Evolutionary conservation across 2,888 invertebrate species (phyloP), one percentile per base, ranked within the genome.

Genomic region (Doris montereyensis): DNA sequence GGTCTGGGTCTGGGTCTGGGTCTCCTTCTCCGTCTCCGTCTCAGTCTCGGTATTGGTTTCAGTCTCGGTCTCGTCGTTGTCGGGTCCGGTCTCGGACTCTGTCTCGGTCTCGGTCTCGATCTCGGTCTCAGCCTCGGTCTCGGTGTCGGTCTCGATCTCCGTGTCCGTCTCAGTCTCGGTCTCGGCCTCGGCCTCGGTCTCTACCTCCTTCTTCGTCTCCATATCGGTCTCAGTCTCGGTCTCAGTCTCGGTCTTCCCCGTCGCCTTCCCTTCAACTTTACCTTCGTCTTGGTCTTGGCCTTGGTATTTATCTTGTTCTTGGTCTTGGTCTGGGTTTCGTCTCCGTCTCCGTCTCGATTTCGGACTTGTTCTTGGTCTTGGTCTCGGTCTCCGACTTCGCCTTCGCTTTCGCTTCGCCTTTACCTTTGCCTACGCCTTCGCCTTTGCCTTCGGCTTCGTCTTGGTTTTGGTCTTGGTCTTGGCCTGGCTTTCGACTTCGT

Each of bases 151-250:
- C 8, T 71, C 2, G n/a, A 10, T 70, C 34, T 70, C 13, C 21
- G 21, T 70, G 34, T 70, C 13, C 21, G 8, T 71, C 71, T 26
- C 8, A 17, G 24, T 34, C 41, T 41, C 24, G 24, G 41, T 73
- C 26, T 73, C 28, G 35, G 10, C 17, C 57, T 26, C 52, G 10
- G 2, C 57, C 58, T 73, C 17, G 35, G 24, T 72, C 26, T 72
- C 26, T 41, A 28, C 57, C 26, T 72, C 52, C 30, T n/a, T 10
- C 57, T 73, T 8, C 3, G 2, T 73, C 57, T 52, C 26, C 30
- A 30, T 73, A 41, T 73, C 24, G 35, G 24, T 73, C 26, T 73
- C 52, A 30, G 32, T 57, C 73, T 73, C 10, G 35, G 24, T 57
- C 26, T 73, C 26, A 30, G 32, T 73, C 57, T 73, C 13, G n/a